Conservation (phyloP, 2,113 vertebrate species). For the Percopsis transmontana region DNA sequence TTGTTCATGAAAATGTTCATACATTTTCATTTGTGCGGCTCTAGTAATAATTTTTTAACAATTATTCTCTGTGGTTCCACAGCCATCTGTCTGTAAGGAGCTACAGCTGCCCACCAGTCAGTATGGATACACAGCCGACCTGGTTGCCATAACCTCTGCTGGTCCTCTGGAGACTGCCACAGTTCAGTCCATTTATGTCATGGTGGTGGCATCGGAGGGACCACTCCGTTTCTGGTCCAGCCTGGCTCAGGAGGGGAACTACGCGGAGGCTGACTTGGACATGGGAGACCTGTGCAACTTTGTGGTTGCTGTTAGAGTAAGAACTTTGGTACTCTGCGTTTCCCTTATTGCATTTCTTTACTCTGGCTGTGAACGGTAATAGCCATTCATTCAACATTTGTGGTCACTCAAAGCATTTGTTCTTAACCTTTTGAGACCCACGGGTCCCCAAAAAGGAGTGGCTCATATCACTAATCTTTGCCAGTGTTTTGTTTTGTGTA, state of each 20-base stretch:
- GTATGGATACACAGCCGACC: constrained; percentile 79
- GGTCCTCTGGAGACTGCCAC: constrained; percentile 76
- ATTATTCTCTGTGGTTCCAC: constrained; percentile 3
- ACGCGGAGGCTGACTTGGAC: constrained; percentile 79
- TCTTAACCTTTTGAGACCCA: no score
- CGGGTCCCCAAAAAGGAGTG: no score
- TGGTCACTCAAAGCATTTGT: no score
- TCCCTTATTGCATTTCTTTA: neutral
- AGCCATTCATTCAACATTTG: no score
- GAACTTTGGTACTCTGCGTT: neutral
- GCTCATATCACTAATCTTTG: no score
- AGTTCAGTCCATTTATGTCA: constrained; percentile 82
- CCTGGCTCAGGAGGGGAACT: constrained; percentile 85
- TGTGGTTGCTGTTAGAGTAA: constrained; percentile 87
- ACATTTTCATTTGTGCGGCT: neutral
- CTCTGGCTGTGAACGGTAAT: neutral
- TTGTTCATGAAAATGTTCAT: no score
- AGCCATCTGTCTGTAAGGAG: constrained; percentile 94
- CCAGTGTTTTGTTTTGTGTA: no score
- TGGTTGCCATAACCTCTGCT: constrained; percentile 83
- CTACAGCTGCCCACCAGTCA: constrained; percentile 89
- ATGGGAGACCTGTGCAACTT: constrained; percentile 84
- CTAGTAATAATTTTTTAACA: neutral
- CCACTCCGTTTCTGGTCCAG: constrained; percentile 88
- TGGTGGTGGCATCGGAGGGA: constrained; percentile 87